These are phyloP conservation scores for Plutella xylostella DNA, from an alignment of 2,888 invertebrate species.

Conservation along the genomic window DNA sequence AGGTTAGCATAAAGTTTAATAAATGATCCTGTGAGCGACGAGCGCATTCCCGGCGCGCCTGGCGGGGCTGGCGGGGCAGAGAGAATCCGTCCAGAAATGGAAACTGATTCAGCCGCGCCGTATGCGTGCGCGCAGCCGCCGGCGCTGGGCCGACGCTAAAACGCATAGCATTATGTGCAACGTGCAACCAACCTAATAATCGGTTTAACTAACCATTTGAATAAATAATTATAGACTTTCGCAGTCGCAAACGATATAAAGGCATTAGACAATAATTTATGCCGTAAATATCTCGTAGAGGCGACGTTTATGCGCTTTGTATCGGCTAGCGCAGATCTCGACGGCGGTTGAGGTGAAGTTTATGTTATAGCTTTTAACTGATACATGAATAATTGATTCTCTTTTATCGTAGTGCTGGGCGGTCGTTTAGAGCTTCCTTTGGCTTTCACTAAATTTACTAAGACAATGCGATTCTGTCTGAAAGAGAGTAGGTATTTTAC, in stretches of 20 bases:
- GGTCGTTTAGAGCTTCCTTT: too few species aligned
- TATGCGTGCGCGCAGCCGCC: constrained; percentile 21
- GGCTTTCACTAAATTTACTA: too few species aligned
- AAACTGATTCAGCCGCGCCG: constrained; percentile 26
- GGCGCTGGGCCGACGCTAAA: constrained; percentile 25
- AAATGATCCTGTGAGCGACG: background rate
- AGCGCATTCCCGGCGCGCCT: constrained; percentile 6
- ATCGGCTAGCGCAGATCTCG: too few species aligned
- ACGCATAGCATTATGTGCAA: constrained; percentile 38
- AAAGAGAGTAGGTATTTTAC: too few species aligned
- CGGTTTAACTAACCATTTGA: constrained; percentile 43
- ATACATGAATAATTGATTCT: background rate
- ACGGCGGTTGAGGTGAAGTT: too few species aligned
- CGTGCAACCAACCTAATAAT: constrained; percentile 44
- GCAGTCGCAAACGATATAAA: constrained; percentile 34
- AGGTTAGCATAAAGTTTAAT: too few species aligned
- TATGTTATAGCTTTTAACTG: too few species aligned
- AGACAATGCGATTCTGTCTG: too few species aligned
- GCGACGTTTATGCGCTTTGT: constrained; percentile 13
- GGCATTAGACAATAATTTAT: constrained; percentile 24
- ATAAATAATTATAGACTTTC: constrained; percentile 43
- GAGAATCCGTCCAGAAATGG: constrained; percentile 25
- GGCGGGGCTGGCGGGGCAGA: constrained; percentile 11
- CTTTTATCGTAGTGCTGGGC: too few species aligned
- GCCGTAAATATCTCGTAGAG: constrained; percentile 17